Base-by-base conservation (phyloP, 2,113 vertebrate genomes). In the Oreochromis aureus region DNA sequence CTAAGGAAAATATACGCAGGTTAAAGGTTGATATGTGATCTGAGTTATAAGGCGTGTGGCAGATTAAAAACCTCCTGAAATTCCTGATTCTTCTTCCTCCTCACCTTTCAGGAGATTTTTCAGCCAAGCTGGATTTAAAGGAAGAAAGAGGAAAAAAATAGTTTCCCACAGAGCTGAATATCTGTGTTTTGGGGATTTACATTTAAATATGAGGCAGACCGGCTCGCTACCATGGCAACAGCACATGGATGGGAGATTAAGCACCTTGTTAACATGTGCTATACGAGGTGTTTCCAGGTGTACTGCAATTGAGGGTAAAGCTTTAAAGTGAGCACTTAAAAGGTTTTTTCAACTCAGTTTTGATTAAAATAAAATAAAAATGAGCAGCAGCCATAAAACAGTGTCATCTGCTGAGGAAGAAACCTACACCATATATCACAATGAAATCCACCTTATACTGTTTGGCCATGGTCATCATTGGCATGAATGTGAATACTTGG, bases 181-280 rank as follows among this genome's bases (percentile, higher is more conserved):
- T 80, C 32, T 76, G 59, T 4, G 58, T 79, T 86, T 82, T 54
- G 39, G 46, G 71, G 87, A 89, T 86, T 88, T 84, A 84, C 86
- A 84, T 88, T 66, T 78, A 78, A 83, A 88, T 88, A 80, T 66
- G 76, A 69, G 78, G 12, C 56, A 63, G 51, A 51, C 34, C 2
- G 15, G 5, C 19, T 13, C 1, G 82, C 87, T 85, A 22, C 87
- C 87, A 56, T 83, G 41, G 87, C 59, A 87, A 91, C 90, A 32
- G 11, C 22, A 56, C 84, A 58, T 51, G 41, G 58, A n/a, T 12
- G 2, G 48, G 76, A 19, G 46, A 83, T 81, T 56, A 61, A 54
- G 34, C 55, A 81, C 7, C 55, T 73, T 61, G 80, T 59, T 51
- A 44, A 86, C n/a, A n/a, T 18, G 78, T 24, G n/a, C 55, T 81